A percentile compares a stretch with the other conserved stretches of the same genome.
phyloP scores from a whole-genome alignment of 2,888 invertebrate genomes.

The Cryptus viduatorius region DNA sequence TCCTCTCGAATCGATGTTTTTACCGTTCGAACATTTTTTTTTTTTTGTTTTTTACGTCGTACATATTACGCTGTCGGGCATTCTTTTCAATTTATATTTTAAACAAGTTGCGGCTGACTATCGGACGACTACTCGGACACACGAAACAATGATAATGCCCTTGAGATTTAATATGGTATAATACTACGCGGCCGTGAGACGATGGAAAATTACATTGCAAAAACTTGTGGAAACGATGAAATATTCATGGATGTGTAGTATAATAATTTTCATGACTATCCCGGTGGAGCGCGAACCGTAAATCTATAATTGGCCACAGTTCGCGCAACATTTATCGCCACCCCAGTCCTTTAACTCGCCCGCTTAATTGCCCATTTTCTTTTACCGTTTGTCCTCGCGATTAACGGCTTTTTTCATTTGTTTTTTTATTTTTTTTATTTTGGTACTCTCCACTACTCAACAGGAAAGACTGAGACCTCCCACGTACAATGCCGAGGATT shows the following conservation, averaged over 20 bases:
- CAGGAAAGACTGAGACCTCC: conserved; percentile 95
- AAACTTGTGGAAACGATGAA: conserved; percentile 68
- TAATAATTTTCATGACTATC: conserved; percentile 57
- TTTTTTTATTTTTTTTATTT: neutral
- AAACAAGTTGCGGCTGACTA: neutral
- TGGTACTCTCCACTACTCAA: conserved; percentile 16
- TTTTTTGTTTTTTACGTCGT: neutral
- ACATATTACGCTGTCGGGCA: conserved; percentile 14
- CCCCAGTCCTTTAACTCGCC: conserved; percentile 35
- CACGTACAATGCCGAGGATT: conserved; percentile 96
- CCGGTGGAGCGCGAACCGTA: conserved; percentile 31
- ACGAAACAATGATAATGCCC: conserved; percentile 15
- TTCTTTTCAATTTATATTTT: conserved; percentile 39
- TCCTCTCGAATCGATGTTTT: conserved; percentile 28
- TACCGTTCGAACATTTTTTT: conserved; percentile 28
- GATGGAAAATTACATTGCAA: conserved; percentile 48
- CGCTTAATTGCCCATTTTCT: conserved; percentile 48
- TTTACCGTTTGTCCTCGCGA: conserved; percentile 41
- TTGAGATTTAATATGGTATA: neutral
- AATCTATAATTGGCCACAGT: conserved; percentile 57
- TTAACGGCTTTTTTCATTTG: neutral
- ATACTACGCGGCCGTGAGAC: conserved; percentile 31
- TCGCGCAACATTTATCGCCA: conserved; percentile 54
- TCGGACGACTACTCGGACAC: neutral
- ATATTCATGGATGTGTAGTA: conserved; percentile 66